These are phyloP conservation scores for Trematomus bernacchii DNA, from an alignment of 2,797 vertebrate species.

Conservation along the genomic window DNA sequence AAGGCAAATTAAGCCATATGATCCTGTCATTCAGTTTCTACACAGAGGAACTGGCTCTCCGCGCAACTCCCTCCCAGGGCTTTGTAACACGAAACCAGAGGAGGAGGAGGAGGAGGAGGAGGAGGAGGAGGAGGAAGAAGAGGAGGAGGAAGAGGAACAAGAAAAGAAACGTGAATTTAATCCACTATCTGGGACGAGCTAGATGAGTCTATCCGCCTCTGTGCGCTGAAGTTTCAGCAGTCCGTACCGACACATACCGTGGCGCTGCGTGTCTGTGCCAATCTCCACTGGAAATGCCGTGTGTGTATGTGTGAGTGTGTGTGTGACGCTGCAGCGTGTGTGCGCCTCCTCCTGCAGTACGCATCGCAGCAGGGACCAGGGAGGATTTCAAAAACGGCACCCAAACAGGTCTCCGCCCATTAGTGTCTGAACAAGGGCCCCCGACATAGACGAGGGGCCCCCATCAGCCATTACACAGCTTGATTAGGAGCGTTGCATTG, in stretches of 20 bases:
- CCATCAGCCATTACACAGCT: slow-evolving; percentile 40
- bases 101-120: slow-evolving; percentile 59
- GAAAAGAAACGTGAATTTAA: slow-evolving; percentile 65
- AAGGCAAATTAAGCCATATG: slow-evolving; percentile 74
- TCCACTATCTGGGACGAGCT: slow-evolving; percentile 69
- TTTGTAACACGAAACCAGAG: slow-evolving; percentile 84
- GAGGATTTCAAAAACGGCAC: slow-evolving; percentile 62
- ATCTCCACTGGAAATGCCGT: slow-evolving; percentile 52
- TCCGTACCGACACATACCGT: slow-evolving; percentile 35
- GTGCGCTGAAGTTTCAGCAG: slow-evolving; percentile 70
- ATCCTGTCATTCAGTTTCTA: slow-evolving; percentile 84
- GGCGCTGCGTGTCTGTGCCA: slow-evolving; percentile 76
- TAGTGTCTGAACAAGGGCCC: slow-evolving; percentile 58
- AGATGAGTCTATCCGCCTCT: slow-evolving; percentile 39
- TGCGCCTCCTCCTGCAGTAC: slow-evolving; percentile 73
- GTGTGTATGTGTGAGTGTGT: slow-evolving; percentile 38
- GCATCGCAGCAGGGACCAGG: slow-evolving; percentile 71
- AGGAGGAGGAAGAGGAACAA: slow-evolving; percentile 7
- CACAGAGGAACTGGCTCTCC: slow-evolving; percentile 80
- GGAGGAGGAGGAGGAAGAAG: neutral
- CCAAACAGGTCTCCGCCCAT: slow-evolving; percentile 78
- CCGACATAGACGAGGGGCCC: slow-evolving; percentile 38
- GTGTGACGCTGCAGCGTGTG: slow-evolving; percentile 71
- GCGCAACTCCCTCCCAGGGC: slow-evolving; percentile 80
- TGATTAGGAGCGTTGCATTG: slow-evolving; percentile 54